phyloP scores from a whole-genome alignment of 2,888 invertebrate species.

The Coleophora flavipennella region DNA sequence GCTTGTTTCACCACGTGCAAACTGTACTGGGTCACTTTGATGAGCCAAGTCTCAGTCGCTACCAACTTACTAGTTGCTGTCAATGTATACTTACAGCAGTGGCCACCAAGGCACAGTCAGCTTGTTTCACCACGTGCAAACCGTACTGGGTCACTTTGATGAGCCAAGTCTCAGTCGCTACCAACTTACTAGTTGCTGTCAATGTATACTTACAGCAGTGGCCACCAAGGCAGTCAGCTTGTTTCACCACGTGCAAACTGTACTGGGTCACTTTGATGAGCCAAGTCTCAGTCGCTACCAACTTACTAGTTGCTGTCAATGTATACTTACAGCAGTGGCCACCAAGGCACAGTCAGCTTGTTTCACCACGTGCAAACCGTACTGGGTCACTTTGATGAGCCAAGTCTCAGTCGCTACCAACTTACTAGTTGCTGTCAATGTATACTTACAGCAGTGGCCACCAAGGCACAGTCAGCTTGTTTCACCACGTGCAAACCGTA shows the following conservation, averaged over 20 bases:
- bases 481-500: conserved; percentile 82
- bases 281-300: conserved; percentile 89
- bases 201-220: too few species aligned
- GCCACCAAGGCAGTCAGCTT: conserved; percentile 81
- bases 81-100: too few species aligned
- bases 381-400: conserved; percentile 87
- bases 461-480: conserved; percentile 83
- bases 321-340: too few species aligned
- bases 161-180: conserved; percentile 91
- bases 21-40: conserved; percentile 84
- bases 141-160: conserved; percentile 85
- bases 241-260: conserved; percentile 81
- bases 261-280: conserved; percentile 87
- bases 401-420: conserved; percentile 88
- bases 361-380: conserved; percentile 80
- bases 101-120: conserved; percentile 82
- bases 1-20: conserved; percentile 83
- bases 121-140: conserved; percentile 83
- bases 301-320: too few species aligned
- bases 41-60: conserved; percentile 89
- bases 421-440: too few species aligned
- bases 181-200: conserved; percentile 78
- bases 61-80: conserved; percentile 80
- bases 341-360: conserved; percentile 84
- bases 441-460: too few species aligned